Percentiles rank a stretch among this genome's conserved stretches.
Conservation (phyloP, 2,888 invertebrate genomes). For the Mythimna pallens region DNA sequence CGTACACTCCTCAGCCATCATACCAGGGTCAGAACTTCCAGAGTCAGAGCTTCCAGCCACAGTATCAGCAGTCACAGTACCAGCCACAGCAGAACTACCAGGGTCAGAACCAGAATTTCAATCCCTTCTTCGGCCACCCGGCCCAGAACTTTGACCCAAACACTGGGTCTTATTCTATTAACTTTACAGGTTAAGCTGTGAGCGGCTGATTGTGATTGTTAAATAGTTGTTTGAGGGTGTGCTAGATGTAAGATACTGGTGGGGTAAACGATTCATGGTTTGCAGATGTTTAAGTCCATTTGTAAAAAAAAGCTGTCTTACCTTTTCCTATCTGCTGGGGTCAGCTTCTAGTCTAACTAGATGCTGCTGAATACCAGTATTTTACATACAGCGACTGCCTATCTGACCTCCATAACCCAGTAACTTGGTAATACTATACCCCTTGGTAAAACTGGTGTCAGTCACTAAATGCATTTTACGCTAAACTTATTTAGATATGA, state of each 20-base stretch:
- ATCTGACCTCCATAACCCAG: no score
- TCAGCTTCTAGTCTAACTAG: no score
- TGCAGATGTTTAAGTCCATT: background rate
- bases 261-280: slow-evolving; percentile 40
- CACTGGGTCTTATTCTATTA: slow-evolving; percentile 94
- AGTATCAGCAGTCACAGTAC: slow-evolving; percentile 74
- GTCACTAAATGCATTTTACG: no score
- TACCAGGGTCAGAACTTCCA: slow-evolving; percentile 47
- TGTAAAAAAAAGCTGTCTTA: no score
- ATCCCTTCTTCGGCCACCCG: slow-evolving; percentile 92
- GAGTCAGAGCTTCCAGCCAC: slow-evolving; percentile 69
- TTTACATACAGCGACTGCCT: no score
- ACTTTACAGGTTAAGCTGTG: slow-evolving; percentile 91
- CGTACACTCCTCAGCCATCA: slow-evolving; percentile 78
- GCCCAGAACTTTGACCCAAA: slow-evolving; percentile 93
- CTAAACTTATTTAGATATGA: background rate
- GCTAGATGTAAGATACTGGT: slow-evolving; percentile 41
- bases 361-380: no score
- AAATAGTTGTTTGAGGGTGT: slow-evolving; percentile 21
- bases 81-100: slow-evolving; percentile 76
- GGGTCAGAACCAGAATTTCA: slow-evolving; percentile 81
- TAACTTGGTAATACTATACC: no score
- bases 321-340: no score
- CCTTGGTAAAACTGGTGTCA: no score
- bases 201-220: slow-evolving; percentile 25